phyloP scores from a whole-genome alignment of 2,888 invertebrate genomes.

The Acleris laterana region DNA sequence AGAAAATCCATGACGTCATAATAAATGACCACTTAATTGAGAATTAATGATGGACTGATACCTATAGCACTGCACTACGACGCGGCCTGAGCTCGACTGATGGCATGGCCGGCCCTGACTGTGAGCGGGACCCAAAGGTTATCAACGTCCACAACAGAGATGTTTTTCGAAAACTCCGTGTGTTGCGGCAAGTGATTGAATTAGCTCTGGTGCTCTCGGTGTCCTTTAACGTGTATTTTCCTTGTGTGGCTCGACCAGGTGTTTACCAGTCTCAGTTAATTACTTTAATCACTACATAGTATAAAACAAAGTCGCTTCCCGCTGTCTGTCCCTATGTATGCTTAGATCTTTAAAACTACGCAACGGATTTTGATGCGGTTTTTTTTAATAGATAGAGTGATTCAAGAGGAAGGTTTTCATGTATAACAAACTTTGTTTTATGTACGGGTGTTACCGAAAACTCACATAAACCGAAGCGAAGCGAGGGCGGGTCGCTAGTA shows the following conservation, averaged over 20 bases:
- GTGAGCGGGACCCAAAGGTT: constrained; percentile 60
- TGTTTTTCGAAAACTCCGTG: constrained; percentile 52
- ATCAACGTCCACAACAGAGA: constrained; percentile 53
- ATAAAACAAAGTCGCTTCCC: too few species aligned
- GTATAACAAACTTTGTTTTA: too few species aligned
- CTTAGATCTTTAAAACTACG: too few species aligned
- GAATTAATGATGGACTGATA: constrained; percentile 23
- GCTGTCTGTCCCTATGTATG: too few species aligned
- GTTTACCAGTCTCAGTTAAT: constrained; percentile 3
- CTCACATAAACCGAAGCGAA: too few species aligned
- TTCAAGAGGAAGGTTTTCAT: too few species aligned
- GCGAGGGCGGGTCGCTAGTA: too few species aligned
- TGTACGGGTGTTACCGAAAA: too few species aligned
- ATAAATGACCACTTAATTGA: constrained; percentile 12
- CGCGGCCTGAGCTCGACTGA: constrained; percentile 62
- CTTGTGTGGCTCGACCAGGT: constrained; percentile 14
- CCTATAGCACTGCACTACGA: constrained; percentile 48
- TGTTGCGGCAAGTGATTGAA: constrained; percentile 21
- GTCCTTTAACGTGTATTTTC: constrained; percentile 22
- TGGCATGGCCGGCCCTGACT: constrained; percentile 57
- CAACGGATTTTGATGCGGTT: too few species aligned
- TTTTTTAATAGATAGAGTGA: too few species aligned
- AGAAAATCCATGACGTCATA: constrained; percentile 23
- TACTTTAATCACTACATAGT: neutral
- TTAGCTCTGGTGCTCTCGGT: constrained; percentile 17